Evolutionary conservation across 2,113 vertebrate genomes (phyloP).

Genomic region (Saguinus imperator): DNA sequence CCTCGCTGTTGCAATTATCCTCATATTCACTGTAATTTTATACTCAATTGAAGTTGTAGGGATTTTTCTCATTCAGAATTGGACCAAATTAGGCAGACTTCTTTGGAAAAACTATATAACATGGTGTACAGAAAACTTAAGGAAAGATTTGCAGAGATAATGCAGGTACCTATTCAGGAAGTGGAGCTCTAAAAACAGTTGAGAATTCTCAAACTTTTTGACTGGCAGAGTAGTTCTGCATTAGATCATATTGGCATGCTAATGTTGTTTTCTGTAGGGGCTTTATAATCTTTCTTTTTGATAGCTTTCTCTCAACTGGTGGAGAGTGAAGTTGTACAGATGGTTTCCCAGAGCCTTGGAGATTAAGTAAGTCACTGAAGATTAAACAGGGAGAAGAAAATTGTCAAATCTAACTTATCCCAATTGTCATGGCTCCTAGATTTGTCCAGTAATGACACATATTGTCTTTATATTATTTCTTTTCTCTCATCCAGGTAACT

Average conservation of each 20-base stretch:
- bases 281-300: background rate
- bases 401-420: background rate
- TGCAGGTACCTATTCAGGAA: background rate
- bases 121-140: background rate
- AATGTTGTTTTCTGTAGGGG: background rate
- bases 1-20: background rate
- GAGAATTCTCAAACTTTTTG: background rate
- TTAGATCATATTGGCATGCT: background rate
- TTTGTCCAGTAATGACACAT: background rate
- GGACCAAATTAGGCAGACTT: background rate
- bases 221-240: background rate
- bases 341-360: background rate
- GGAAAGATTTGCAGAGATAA: background rate
- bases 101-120: background rate
- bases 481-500: background rate
- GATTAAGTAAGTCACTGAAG: slow-evolving; percentile 23
- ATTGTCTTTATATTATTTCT: background rate
- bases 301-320: background rate
- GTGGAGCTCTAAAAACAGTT: background rate
- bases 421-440: background rate
- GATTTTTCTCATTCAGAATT: background rate
- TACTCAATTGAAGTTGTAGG: background rate
- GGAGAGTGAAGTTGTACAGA: background rate
- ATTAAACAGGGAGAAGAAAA: background rate
- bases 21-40: background rate